Evolutionary conservation across 2,888 invertebrate genomes (phyloP), one percentile per base, ranked within the genome.

Genomic region (Chrysolina oricalcia): DNA sequence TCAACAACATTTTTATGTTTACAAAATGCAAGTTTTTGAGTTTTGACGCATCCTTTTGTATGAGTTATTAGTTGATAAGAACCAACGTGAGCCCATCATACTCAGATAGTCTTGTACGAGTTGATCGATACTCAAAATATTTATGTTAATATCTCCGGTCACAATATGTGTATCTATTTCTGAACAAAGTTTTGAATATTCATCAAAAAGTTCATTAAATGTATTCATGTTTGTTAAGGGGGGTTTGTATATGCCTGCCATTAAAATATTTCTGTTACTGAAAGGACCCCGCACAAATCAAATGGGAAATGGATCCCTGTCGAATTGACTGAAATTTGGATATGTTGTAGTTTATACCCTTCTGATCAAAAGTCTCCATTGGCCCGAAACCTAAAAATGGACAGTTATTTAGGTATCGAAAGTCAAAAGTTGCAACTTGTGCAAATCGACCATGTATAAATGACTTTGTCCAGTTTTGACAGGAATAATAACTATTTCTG

Each of bases 141-240:
- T 53, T 3, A 53, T 53, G 11, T 53, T 19, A 53, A 19, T 19
- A 53, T 53, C 50, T 4, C 19, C 50, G 17, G 17, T 19, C 11
- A 53, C 19, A 19, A 19, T 19, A 53, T 53, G 50, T 9, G 11
- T 53, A 4, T 48, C 11, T 3, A 15, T 21, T 62, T 35, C 27
- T 27, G 62, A 27, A 35, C 62, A 62, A 15, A 27, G 27, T 27
- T 23, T 10, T n/a, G 13, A 35, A 62, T 62, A 62, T 62, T 62
- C 62, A n/a, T 62, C 11, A 62, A 27, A 13, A 2, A 27, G 4
- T 62, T 15, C 62, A 62, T 62, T 62, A 6, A 62, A 62, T 13
- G 13, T 27, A 27, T 27, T 62, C 4, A 62, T 62, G n/a, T 8
- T 35, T 62, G 62, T 62, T 62, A 27, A 62, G 13, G 62, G 50